Evolutionary conservation across 2,797 vertebrate genomes (phyloP), one percentile per base, ranked within the genome.

Genomic region (Lophius americanus): DNA sequence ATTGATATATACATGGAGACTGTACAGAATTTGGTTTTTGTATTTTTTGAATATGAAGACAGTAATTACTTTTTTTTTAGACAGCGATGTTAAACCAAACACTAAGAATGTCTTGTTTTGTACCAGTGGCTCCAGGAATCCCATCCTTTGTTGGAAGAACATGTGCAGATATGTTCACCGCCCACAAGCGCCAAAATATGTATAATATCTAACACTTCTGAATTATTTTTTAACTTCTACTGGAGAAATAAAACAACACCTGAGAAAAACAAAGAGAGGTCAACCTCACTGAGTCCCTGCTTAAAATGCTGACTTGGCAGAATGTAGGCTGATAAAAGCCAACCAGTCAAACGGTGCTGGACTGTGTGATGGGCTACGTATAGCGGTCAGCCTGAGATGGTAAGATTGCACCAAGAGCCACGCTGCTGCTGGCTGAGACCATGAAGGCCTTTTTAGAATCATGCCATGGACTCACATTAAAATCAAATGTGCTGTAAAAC

Each of bases 361-460:
- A 37, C 58, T 63, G 13, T 44, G 7, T 10, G 10, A 49, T 47
- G 2, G 67, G 33, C 57, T 23, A 23, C 23, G 23, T 23, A 23
- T 23, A 23, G 23, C 23, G 23, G 23, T 23, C 23, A 23, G 23
- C 23, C 23, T 23, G 23, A 23, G 23, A 23, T 23, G 23, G 23
- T 2, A 1, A 23, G 23, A 23, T 23, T 23, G 23, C 23, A 23
- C 23, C 23, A 23, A 23, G 23, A 23, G 23, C 36, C 48, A 44
- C 56, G 49, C 62, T 67, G 63, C 56, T 75, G 44, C 14, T 55
- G 44, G 3, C 6, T 47, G 47, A 23, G 12, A 33, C 5, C 36
- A 11, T 53, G 1, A 2, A 35, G 43, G 7, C 35, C 14, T 9
- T 33, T 23, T 60, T 43, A 7, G 39, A 50, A 13, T 48, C 14